Evolutionary conservation across 2,797 vertebrate genomes (phyloP), one percentile per base, ranked within the genome.

Genomic region (Spheniscus humboldti): DNA sequence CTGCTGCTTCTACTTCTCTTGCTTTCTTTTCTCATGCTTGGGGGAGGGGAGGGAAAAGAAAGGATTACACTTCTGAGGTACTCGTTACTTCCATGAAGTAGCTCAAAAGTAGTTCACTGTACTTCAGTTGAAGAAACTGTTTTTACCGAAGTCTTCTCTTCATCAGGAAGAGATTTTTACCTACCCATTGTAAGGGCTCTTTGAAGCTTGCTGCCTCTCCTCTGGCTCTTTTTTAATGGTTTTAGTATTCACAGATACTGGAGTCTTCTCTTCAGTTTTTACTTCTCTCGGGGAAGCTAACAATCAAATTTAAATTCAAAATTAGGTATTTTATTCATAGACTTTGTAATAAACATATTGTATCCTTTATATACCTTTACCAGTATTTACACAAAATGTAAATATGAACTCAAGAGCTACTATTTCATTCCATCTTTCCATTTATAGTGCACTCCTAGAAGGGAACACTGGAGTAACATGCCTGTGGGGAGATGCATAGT

Each of bases 161-260:
- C 0, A 4, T 0, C 33, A 25, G 43, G 8, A 71, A 43, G 28
- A 60, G 35, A 18, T n/a, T 28, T 60, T 9, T 11, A 97, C 99
- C 94, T 80, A 99, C 99, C 99, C 99, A 1, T 99, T 99, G 77
- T 99, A 99, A 86, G 99, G 99, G 97, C 99, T 99, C 98, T 99
- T 99, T 11, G 98, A 98, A 94, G 98, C 96, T 95, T 99, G 99
- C 18, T 99, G 98, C 53, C 99, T 98, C 91, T 98, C 99, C 59
- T 99, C 99, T 1, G 98, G 97, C 93, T 99, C 99, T 77, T 99
- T 99, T 96, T 99, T 99, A 22, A 99, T 81, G 5, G 97, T 94
- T 97, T 99, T 99, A 88, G 98, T 98, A 60, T 97, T 98, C 96
- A 99, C 94, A 18, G 98, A 97, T 30, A 99, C 98, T 1, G 99